Conservation (phyloP, 2,113 vertebrate species). For the Psittacara wagleri region DNA sequence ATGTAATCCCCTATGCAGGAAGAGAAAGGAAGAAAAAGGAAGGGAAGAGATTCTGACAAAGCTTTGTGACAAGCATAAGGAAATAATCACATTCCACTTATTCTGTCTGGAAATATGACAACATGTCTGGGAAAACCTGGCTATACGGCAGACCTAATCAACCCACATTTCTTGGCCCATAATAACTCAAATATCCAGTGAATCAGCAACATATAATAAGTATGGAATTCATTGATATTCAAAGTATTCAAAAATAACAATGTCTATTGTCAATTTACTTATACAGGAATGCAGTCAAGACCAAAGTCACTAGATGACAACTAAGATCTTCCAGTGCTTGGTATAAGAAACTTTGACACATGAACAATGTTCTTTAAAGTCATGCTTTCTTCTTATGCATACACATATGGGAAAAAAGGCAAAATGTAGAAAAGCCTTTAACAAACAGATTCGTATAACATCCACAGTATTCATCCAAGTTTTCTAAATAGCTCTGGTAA, state of each 20-base stretch:
- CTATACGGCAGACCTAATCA: neutral
- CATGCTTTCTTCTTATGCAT: neutral
- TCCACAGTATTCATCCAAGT: neutral
- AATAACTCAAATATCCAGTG: neutral
- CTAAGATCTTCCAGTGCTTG: neutral
- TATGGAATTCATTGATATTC: neutral
- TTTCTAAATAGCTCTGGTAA: neutral
- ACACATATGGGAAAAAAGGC: neutral
- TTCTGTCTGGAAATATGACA: neutral
- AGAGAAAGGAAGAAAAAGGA: neutral
- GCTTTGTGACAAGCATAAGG: neutral
- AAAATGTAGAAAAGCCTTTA: neutral
- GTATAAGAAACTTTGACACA: neutral
- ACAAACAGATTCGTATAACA: neutral
- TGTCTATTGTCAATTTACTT: neutral
- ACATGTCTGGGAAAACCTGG: neutral
- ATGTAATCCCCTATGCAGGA: rapidly evolving
- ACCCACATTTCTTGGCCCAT: neutral
- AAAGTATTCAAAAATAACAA: neutral
- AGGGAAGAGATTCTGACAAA: neutral
- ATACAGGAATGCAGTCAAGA: neutral
- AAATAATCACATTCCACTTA: neutral
- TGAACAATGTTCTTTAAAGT: neutral
- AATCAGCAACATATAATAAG: neutral
- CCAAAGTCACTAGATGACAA: neutral